Percentiles rank a stretch among this genome's conserved stretches.
Conservation (phyloP, 2,113 vertebrate genomes). For the Pseudorasbora parva region DNA sequence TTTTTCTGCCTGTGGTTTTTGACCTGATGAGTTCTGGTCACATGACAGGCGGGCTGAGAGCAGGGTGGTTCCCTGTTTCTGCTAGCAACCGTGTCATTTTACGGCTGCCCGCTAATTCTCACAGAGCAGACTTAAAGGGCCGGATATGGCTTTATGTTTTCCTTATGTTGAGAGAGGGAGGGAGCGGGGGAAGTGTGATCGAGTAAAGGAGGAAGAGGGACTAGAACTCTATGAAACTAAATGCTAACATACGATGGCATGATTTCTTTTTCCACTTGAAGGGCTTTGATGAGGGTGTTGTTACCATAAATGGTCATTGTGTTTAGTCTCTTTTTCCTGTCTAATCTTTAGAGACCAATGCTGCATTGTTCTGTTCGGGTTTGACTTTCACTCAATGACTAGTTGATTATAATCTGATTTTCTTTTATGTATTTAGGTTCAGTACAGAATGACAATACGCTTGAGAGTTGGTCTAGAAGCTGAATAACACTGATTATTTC, state of each 20-base stretch:
- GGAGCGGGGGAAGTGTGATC: neutral
- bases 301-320: slow-evolving; percentile 11
- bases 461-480: neutral
- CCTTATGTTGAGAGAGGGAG: slow-evolving; percentile 15
- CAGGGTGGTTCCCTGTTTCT: slow-evolving; percentile 38
- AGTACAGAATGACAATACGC: neutral
- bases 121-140: slow-evolving; percentile 16
- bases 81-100: slow-evolving; percentile 48
- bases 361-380: neutral
- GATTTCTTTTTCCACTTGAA: neutral
- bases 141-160: slow-evolving; percentile 16
- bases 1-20: slow-evolving; percentile 19
- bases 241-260: neutral
- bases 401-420: neutral
- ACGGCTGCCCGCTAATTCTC: slow-evolving; percentile 41
- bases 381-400: neutral
- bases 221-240: neutral
- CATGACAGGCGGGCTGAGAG: slow-evolving; percentile 29
- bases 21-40: slow-evolving; percentile 42
- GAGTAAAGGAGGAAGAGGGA: neutral
- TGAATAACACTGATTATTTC: neutral
- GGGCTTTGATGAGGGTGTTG: neutral
- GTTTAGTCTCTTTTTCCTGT: slow-evolving; percentile 20
- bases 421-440: neutral
- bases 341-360: neutral